These are phyloP conservation scores for Eira barbara DNA, from an alignment of 2,113 vertebrate species.

Conservation along the genomic window DNA sequence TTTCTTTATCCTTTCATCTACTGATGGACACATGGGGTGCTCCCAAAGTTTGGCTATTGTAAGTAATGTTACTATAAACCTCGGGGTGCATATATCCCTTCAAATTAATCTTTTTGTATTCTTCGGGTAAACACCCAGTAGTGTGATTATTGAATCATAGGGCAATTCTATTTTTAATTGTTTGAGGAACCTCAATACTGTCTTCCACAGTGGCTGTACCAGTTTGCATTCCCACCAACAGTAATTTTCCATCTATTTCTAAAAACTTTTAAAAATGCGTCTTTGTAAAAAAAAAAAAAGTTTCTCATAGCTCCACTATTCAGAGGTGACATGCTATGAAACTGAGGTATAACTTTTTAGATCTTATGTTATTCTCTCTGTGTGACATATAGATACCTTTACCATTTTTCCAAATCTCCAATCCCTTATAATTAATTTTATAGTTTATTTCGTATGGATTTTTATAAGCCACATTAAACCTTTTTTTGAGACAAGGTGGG, in stretches of 20 bases:
- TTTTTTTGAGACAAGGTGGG: neutral
- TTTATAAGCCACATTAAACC: neutral
- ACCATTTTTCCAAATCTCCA: neutral
- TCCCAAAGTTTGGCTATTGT: neutral
- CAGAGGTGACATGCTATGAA: neutral
- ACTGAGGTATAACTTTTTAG: neutral
- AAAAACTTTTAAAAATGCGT: neutral
- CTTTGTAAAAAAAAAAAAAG: neutral
- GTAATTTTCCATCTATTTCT: neutral
- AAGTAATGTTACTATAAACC: neutral
- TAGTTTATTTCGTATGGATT: neutral
- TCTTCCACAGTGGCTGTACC: neutral
- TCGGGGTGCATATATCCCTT: neutral
- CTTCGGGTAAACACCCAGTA: neutral
- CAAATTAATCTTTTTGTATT: neutral
- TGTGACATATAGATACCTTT: neutral
- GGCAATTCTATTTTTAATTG: neutral
- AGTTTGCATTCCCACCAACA: neutral
- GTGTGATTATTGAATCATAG: neutral
- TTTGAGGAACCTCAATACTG: neutral
- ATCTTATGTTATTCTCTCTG: neutral
- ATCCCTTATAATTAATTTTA: neutral
- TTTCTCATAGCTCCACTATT: neutral
- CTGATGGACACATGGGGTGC: neutral
- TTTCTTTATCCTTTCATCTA: neutral